Base-by-base conservation (phyloP, 2,888 invertebrate species). In the Pyrocoelia pectoralis region DNA sequence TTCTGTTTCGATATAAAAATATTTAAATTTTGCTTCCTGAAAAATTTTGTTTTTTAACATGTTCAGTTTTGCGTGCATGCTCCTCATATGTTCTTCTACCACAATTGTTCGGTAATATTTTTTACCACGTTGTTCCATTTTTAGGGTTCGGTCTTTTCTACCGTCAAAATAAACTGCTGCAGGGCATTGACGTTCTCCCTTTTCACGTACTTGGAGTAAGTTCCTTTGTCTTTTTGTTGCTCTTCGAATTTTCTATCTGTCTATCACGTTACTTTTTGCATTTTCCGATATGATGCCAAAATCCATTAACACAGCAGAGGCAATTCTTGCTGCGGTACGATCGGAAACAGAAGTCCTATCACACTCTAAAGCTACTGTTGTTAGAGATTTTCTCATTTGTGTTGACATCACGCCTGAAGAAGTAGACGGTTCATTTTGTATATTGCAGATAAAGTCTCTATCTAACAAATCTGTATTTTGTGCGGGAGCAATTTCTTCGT, bases 1-100 rank as follows among this genome's bases (percentile, higher is more conserved):
- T n/a, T n/a, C n/a, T n/a, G n/a, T n/a, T n/a, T n/a, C n/a, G n/a
- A n/a, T n/a, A n/a, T n/a, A n/a, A n/a, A n/a, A n/a, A n/a, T n/a
- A n/a, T n/a, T n/a, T n/a, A n/a, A n/a, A n/a, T n/a, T n/a, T n/a
- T n/a, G n/a, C n/a, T n/a, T n/a, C n/a, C n/a, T n/a, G n/a, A n/a
- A n/a, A n/a, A n/a, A n/a, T n/a, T n/a, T n/a, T n/a, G n/a, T n/a
- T n/a, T n/a, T n/a, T n/a, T n/a, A n/a, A n/a, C n/a, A n/a, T n/a
- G n/a, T n/a, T n/a, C n/a, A n/a, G n/a, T n/a, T n/a, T n/a, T n/a
- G n/a, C n/a, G n/a, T n/a, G n/a, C n/a, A n/a, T n/a, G n/a, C n/a
- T n/a, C n/a, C n/a, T n/a, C 24, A 61, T 51, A 40, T 61, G 56
- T 13, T 61, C 61, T 61, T 61, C 50, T 38, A 28, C 12, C 49